A percentile compares a stretch with the other conserved stretches of the same genome.
These are phyloP conservation scores for Caenorhabditis afra DNA, from an alignment of 2,888 invertebrate species.

Conservation along the genomic window DNA sequence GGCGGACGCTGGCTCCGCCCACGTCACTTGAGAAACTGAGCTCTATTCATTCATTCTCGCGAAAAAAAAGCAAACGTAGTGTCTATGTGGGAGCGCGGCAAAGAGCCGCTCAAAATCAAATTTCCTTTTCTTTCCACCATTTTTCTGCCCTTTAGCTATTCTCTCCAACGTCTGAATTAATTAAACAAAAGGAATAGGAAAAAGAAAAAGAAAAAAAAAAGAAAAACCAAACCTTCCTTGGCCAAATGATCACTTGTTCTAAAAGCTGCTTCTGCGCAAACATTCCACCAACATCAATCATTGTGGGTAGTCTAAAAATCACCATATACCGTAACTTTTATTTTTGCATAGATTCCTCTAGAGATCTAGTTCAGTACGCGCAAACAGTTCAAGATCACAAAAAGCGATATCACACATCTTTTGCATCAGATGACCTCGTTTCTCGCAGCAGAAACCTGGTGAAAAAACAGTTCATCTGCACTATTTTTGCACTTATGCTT, in stretches of 20 bases:
- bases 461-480: slow-evolving; percentile 1
- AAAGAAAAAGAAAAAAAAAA: background rate
- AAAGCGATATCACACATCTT: slow-evolving; percentile 32
- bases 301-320: slow-evolving; percentile 48
- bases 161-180: slow-evolving; percentile 2
- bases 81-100: too few relatives aligned
- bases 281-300: slow-evolving; percentile 75
- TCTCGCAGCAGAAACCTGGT: slow-evolving; percentile 13
- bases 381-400: slow-evolving; percentile 25
- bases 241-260: slow-evolving; percentile 77
- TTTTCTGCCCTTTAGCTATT: background rate
- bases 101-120: slow-evolving; percentile 4
- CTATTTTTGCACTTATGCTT: slow-evolving; percentile 23
- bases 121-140: background rate
- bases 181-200: slow-evolving; percentile 2
- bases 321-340: background rate
- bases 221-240: slow-evolving; percentile 67
- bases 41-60: too few relatives aligned
- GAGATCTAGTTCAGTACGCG: background rate
- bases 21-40: background rate
- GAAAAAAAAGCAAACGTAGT: too few relatives aligned
- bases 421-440: slow-evolving; percentile 34
- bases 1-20: slow-evolving; percentile 9
- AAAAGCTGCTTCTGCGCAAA: slow-evolving; percentile 70
- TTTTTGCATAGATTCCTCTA: background rate